Percentiles rank a stretch among this genome's conserved stretches.
Conservation (phyloP, 2,888 invertebrate species). For the Prostheceraeus crozeri region DNA sequence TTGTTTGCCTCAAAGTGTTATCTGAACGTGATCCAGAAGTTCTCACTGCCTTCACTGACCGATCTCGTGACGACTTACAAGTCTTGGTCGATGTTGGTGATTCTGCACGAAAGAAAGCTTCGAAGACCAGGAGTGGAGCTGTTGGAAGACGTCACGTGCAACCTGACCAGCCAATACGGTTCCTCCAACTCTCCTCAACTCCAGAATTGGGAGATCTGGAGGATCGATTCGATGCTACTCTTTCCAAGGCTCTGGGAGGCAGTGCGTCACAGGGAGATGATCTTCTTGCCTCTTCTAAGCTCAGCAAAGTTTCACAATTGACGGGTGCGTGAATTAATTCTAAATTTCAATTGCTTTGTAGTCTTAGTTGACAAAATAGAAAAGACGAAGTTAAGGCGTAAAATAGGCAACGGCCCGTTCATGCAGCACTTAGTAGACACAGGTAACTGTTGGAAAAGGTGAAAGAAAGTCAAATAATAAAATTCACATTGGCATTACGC, state of each 20-base stretch:
- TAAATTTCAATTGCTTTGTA: no score
- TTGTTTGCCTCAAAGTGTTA: constrained; percentile 35
- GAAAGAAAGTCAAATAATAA: no score
- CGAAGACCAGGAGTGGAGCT: constrained; percentile 55
- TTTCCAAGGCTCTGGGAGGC: constrained; percentile 73
- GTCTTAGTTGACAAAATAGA: no score
- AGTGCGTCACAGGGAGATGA: constrained; percentile 57
- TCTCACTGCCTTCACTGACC: no score
- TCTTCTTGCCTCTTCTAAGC: constrained; percentile 60
- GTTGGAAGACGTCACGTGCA: constrained; percentile 60
- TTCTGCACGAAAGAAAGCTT: constrained; percentile 64
- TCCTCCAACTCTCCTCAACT: constrained; percentile 67
- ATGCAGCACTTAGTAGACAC: no score
- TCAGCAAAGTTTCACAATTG: constrained; percentile 59
- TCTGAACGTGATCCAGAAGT: constrained; percentile 17
- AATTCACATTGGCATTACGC: no score
- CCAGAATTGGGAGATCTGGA: constrained; percentile 60
- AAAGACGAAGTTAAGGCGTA: no score
- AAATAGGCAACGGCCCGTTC: no score
- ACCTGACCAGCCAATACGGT: constrained; percentile 75
- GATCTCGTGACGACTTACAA: no score
- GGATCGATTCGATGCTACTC: constrained; percentile 84
- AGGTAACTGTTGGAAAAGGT: no score
- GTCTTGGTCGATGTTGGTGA: constrained; percentile 75
- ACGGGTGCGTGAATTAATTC: no score